Evolutionary conservation across 2,113 vertebrate species (phyloP).

Genomic region (Opisthocomus hoazin): DNA sequence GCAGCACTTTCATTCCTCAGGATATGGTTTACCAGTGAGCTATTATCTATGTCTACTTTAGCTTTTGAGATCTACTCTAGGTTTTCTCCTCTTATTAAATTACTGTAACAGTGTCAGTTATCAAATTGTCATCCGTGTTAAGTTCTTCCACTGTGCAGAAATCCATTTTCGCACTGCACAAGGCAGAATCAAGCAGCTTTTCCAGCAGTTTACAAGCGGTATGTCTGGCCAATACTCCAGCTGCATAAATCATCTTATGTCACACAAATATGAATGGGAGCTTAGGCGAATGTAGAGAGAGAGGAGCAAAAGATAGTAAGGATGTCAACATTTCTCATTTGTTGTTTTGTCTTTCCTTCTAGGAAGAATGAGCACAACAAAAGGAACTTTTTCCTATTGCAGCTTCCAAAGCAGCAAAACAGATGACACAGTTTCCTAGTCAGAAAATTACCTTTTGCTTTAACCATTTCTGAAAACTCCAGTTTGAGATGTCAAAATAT

Average conservation of each 20-base stretch:
- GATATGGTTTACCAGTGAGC: background rate
- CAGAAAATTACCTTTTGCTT: background rate
- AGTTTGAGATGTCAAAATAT: background rate
- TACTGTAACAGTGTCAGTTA: background rate
- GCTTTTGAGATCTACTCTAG: slow-evolving; percentile 6
- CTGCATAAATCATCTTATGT: background rate
- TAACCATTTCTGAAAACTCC: background rate
- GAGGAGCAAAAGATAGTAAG: background rate
- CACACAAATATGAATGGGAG: background rate
- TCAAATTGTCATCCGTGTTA: slow-evolving; percentile 21
- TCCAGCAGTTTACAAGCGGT: background rate
- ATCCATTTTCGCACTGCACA: slow-evolving; percentile 22
- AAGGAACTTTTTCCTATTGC: background rate
- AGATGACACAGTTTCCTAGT: background rate
- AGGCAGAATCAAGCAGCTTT: slow-evolving; percentile 17
- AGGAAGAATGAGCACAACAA: background rate
- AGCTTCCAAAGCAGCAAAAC: background rate
- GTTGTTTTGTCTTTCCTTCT: background rate
- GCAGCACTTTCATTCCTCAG: background rate
- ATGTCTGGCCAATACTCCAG: background rate
- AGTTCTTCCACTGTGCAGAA: slow-evolving; percentile 1
- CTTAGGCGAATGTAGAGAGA: background rate
- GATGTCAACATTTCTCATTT: background rate
- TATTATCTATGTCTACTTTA: background rate
- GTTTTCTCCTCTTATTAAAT: slow-evolving; percentile 17